Evolutionary conservation across 2,888 invertebrate species (phyloP), one percentile per base, ranked within the genome.

Genomic region (Orchestes rusci): DNA sequence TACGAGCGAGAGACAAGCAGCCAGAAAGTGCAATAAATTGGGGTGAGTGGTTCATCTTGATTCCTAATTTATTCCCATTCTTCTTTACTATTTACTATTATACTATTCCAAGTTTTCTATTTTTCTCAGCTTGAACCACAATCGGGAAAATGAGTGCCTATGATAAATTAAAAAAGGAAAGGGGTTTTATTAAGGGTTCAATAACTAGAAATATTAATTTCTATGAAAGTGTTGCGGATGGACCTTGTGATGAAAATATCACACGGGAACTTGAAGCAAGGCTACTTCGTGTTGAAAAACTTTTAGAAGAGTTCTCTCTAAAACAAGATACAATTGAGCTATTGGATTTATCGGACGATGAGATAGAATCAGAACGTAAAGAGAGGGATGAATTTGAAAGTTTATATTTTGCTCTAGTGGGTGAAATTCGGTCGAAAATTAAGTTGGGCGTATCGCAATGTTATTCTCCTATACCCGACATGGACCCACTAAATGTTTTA

Each of bases 351-450:
- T 12, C 12, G 4, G 16, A 7, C 2, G 13, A 18, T n/a, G 16
- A 16, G 3, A 19, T 35, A 18, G 12, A 35, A 15, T 12, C n/a
- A 19, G 19, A 35, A n/a, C 12, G n/a, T 16, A 19, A 35, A 35
- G 35, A 35, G 17, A 8, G 35, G 35, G 19, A 16, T 30, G 5
- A 30, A 10, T 30, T 35, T 18, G 35, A 35, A 18, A 35, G 12
- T 4, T 35, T 17, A 35, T 35, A 35, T 35, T 35, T 35, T 35
- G 35, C 35, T 35, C 8, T 33, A n/a, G 30, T 35, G 8, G 35
- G 18, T 35, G 8, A 16, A 17, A 19, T 35, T 8, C 35, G 35
- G 13, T 35, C 35, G 16, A 35, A 35, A 35, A 35, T 35, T 18
- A 4, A 3, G n/a, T n/a, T n/a, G n/a, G n/a, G n/a, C n/a, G n/a